Evolutionary conservation across 2,113 vertebrate genomes (phyloP).

Genomic region (Panurus biarmicus): DNA sequence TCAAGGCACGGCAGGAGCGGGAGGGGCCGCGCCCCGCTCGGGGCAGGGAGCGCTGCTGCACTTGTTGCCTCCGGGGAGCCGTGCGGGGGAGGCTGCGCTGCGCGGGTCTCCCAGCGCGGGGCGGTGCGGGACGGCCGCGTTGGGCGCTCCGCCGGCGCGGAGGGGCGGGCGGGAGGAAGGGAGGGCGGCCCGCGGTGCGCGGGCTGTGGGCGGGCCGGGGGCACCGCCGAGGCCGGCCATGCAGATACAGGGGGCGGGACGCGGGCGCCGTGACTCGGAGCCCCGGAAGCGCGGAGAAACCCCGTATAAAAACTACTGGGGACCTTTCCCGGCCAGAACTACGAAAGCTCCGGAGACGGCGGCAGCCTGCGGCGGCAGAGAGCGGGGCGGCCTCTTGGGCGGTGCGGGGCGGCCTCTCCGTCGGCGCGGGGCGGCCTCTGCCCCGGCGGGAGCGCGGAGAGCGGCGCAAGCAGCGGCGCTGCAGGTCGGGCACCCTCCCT

Average conservation of each 20-base stretch:
- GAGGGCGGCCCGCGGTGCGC: neutral
- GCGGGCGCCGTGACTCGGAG: slow-evolving; percentile 76
- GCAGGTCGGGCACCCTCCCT: neutral
- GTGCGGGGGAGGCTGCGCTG: neutral
- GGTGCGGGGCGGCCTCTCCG: neutral
- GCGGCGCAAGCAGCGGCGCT: neutral
- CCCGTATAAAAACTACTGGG: slow-evolving; percentile 80
- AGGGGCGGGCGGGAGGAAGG: neutral
- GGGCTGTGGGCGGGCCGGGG: slow-evolving; percentile 14
- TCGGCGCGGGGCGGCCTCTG: neutral
- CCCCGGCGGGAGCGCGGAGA: neutral
- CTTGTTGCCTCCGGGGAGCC: neutral
- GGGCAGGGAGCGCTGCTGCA: neutral
- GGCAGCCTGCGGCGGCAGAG: neutral
- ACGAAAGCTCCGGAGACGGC: slow-evolving; percentile 65
- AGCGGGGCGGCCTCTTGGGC: neutral
- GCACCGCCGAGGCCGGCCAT: slow-evolving; percentile 10
- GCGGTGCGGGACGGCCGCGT: neutral
- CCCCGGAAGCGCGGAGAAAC: slow-evolving; percentile 76
- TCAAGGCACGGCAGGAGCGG: neutral
- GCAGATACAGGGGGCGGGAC: slow-evolving; percentile 62
- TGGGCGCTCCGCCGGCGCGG: neutral
- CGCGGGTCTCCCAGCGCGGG: neutral
- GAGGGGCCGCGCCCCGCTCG: neutral
- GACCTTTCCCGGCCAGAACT: slow-evolving; percentile 71